Evolutionary conservation across 2,797 vertebrate genomes (phyloP), one percentile per base, ranked within the genome.

Genomic region (Etheostoma perlongum): DNA sequence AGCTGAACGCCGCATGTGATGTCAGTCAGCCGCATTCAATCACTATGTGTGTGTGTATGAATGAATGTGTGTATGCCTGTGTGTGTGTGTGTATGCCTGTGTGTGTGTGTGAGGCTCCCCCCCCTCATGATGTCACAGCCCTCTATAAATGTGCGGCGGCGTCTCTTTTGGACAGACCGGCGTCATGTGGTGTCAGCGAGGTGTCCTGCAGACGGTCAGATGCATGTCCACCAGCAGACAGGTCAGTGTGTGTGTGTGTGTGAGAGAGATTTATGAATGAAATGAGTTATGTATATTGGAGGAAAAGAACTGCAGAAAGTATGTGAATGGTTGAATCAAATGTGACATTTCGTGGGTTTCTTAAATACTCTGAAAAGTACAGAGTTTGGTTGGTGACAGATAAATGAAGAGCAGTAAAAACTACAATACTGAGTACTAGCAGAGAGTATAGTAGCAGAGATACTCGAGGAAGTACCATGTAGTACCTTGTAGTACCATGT

Each of bases 21-120:
- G 68, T 78, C 84, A 90, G 89, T 90, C 58, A 90, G 84, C 81
- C 33, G 21, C 69, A 65, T 80, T 49, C 27, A 75, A 88, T 91
- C 73, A 69, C 63, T 7, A 13, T 5, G 30, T 63, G 30, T 68
- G 57, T 62, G 57, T 48, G 36, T 58, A 14, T 30, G 52, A 21
- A 1, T 33, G 6, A n/a, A 10, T 53, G 25, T 15, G 9, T 40
- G 58, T 23, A 23, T 47, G 30, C 55, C 30, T 62, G 21, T n/a
- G 21, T 52, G 4, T 68, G 59, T 33, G 44, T 52, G 57, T 57
- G 33, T 27, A 30, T 47, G 27, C n/a, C 1, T 30, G 5, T 49
- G 18, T 15, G 13, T 18, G 30, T 68, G 48, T 54, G 27, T 36
- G 42, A 15, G 25, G 27, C 62, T 12, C 72, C 68, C 2, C 67